Conservation (phyloP, 2,113 vertebrate genomes). For the Passer domesticus region DNA sequence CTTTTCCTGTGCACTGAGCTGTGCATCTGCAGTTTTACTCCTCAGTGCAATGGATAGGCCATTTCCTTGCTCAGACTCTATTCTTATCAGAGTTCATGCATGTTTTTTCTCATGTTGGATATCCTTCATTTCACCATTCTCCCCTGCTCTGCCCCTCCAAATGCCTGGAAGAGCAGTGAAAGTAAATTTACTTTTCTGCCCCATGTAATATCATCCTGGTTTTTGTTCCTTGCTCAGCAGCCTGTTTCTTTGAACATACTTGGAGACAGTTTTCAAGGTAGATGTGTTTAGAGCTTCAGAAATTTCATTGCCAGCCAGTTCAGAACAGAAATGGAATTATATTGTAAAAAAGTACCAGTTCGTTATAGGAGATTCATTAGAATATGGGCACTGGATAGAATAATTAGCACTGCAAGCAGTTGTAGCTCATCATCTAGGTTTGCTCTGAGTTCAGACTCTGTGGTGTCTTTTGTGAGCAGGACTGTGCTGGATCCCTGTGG, state of each 20-base stretch:
- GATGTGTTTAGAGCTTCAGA: neutral
- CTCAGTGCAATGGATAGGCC: rapidly evolving
- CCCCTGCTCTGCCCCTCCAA: neutral
- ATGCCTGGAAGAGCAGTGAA: neutral
- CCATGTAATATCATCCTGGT: neutral
- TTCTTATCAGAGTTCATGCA: neutral
- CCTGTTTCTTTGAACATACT: neutral
- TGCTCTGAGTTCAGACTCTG: neutral
- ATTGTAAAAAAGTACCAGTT: neutral
- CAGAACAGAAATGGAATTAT: neutral
- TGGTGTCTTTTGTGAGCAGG: neutral
- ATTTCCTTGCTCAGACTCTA: neutral
- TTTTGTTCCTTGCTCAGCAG: neutral
- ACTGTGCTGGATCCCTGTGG: neutral
- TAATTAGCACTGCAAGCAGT: neutral
- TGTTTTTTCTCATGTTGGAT: neutral
- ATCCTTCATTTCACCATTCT: neutral
- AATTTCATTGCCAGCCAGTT: neutral
- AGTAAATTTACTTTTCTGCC: neutral
- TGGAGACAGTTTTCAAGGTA: neutral
- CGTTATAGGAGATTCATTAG: neutral
- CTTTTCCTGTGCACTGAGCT: neutral
- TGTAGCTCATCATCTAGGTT: neutral
- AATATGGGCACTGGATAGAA: neutral
- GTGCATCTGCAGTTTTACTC: neutral